Evolutionary conservation across 2,888 invertebrate genomes (phyloP).

Genomic region (Hesperia comma): DNA sequence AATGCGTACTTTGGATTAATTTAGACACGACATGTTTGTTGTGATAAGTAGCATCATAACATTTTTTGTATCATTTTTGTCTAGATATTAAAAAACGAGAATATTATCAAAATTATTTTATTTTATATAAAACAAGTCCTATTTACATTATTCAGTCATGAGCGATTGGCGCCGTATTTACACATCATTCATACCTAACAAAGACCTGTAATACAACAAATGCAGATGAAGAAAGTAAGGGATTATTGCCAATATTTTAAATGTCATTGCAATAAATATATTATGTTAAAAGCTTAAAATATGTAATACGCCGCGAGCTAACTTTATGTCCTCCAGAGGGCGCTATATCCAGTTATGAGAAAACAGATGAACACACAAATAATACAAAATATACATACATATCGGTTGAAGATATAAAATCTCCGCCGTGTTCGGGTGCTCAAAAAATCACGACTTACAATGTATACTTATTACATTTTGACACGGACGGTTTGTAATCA

Average conservation of each 20-base stretch:
- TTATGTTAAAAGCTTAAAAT: too few relatives aligned
- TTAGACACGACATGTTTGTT: slow-evolving; percentile 10
- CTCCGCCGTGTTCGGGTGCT: too few relatives aligned
- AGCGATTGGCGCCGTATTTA: slow-evolving; percentile 57
- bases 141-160: slow-evolving; percentile 82
- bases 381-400: too few relatives aligned
- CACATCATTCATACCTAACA: slow-evolving; percentile 44
- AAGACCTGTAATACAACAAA: slow-evolving; percentile 44
- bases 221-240: slow-evolving; percentile 31
- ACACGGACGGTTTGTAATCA: too few relatives aligned
- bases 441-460: too few relatives aligned
- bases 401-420: too few relatives aligned
- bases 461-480: too few relatives aligned
- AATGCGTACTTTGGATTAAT: background rate
- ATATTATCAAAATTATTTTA: slow-evolving; percentile 67
- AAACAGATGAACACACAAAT: too few relatives aligned
- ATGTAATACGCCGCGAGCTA: too few relatives aligned
- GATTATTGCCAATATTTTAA: background rate
- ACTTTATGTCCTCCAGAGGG: too few relatives aligned
- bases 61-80: background rate
- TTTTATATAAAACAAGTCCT: slow-evolving; percentile 74
- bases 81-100: slow-evolving; percentile 43
- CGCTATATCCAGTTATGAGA: too few relatives aligned
- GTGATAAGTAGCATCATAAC: background rate
- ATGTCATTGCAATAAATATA: too few relatives aligned